Conservation (phyloP, 2,888 invertebrate genomes). For the Globia sparganii region DNA sequence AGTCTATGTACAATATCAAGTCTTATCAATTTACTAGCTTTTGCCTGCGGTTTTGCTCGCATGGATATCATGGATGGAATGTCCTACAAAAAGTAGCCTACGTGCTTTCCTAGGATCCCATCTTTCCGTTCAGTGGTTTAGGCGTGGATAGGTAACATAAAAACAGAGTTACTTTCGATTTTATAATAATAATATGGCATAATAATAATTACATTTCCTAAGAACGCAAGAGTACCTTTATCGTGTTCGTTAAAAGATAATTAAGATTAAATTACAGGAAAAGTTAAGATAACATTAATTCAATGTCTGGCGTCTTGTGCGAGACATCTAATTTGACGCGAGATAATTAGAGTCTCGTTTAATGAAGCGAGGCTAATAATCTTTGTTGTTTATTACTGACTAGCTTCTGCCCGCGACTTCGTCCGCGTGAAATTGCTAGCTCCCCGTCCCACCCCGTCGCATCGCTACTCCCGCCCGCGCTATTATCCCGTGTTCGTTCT, state of each 20-base stretch:
- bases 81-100: too few species aligned
- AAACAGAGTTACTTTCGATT: not conserved
- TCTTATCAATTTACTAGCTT: not conserved
- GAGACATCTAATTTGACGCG: conserved; percentile 30
- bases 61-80: too few species aligned
- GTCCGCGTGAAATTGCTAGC: not conserved
- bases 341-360: conserved; percentile 24
- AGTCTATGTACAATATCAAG: not conserved
- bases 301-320: conserved; percentile 16
- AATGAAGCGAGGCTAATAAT: conserved; percentile 26
- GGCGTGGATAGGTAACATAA: too few species aligned
- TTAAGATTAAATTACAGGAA: conserved; percentile 15
- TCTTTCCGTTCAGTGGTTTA: too few species aligned
- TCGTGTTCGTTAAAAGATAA: conserved; percentile 1
- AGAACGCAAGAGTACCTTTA: not conserved
- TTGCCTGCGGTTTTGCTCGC: too few species aligned
- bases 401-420: not conserved
- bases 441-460: not conserved
- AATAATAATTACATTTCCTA: not conserved
- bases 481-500: too few species aligned
- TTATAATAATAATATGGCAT: not conserved
- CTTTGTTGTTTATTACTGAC: conserved; percentile 8
- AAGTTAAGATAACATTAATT: conserved; percentile 25
- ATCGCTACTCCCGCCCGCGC: too few species aligned
- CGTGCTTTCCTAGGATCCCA: too few species aligned